Base-by-base conservation (phyloP, 2,888 invertebrate genomes). In the Portevinia maculata region DNA sequence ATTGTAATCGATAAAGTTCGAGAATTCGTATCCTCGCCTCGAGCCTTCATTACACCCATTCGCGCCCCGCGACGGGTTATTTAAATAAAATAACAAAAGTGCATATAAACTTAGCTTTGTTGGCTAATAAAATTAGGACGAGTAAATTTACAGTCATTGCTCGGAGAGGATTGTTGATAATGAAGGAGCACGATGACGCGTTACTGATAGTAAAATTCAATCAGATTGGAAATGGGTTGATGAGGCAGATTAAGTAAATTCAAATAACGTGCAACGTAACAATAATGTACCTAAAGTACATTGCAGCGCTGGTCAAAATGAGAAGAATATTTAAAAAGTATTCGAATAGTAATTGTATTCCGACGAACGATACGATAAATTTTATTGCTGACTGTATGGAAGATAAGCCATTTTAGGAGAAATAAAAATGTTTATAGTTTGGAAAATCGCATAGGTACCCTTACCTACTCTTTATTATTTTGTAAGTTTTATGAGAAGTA, bases 71-170 rank as follows among this genome's bases (percentile, higher is more conserved):
- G n/a, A n/a, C n/a, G n/a, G n/a, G 15, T 62, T 70, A 62, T 69
- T 76, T 70, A 62, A 55, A 48, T 62, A 62, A 55, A 62, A 76
- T 60, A 62, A 60, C 69, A 52, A 53, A 76, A 76, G 55, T 62
- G 76, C 76, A 76, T 76, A 69, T 76, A 76, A 76, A 76, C 62
- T n/a, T n/a, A n/a, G n/a, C n/a, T 70, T 70, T 70, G 76, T 76
- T 76, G 69, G 39, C 69, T 62, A 53, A 70, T 76, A 76, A 76
- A 76, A 70, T 76, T 62, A 76, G 69, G 48, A 24, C 24, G 24
- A 76, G 46, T 69, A 48, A 76, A 62, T 76, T 70, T 39, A 69
- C 39, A 55, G 30, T 55, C 55, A 13, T 48, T 60, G 55, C 24
- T 30, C 39, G 15, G 4, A 11, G 41, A 15, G 53, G 57, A 24